A percentile compares a stretch with the other conserved stretches of the same genome.
Evolutionary conservation across 2,797 vertebrate species (phyloP).

Genomic region (Adelosebastes latens): DNA sequence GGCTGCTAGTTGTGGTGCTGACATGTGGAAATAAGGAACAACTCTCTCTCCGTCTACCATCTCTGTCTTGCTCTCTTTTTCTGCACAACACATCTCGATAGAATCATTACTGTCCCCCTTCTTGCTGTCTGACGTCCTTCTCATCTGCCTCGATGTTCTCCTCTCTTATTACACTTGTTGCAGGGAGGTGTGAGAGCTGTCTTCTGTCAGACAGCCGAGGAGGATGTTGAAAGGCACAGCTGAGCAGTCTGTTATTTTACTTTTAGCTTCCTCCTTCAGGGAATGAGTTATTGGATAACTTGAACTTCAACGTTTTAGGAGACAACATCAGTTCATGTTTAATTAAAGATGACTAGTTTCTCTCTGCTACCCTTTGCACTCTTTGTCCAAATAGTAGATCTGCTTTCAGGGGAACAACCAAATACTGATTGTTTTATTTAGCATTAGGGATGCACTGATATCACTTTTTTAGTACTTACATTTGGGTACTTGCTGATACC

Average conservation of each 20-base stretch:
- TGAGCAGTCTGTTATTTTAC: constrained; percentile 36
- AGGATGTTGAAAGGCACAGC: background rate
- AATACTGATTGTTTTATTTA: background rate
- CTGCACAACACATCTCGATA: background rate
- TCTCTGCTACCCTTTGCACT: background rate
- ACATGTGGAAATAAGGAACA: constrained; percentile 23
- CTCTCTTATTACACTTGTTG: constrained; percentile 14
- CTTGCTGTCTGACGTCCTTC: background rate
- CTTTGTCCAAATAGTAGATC: background rate
- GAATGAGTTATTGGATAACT: background rate
- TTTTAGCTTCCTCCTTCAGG: constrained; percentile 20
- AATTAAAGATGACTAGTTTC: background rate
- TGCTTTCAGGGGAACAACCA: background rate
- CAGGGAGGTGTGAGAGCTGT: constrained; percentile 24
- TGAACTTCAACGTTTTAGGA: background rate
- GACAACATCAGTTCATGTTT: background rate
- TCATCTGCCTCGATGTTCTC: background rate
- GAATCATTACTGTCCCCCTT: background rate
- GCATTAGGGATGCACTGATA: too few relatives aligned
- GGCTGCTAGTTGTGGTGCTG: constrained; percentile 22
- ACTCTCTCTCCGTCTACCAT: background rate
- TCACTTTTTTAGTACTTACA: too few relatives aligned
- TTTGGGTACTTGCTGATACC: too few relatives aligned
- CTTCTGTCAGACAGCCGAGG: background rate
- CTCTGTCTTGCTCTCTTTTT: background rate